A percentile compares a stretch with the other conserved stretches of the same genome.
Evolutionary conservation across 1,140 invertebrate genomes (phyloP).

Genomic region (Apis dorsata): DNA sequence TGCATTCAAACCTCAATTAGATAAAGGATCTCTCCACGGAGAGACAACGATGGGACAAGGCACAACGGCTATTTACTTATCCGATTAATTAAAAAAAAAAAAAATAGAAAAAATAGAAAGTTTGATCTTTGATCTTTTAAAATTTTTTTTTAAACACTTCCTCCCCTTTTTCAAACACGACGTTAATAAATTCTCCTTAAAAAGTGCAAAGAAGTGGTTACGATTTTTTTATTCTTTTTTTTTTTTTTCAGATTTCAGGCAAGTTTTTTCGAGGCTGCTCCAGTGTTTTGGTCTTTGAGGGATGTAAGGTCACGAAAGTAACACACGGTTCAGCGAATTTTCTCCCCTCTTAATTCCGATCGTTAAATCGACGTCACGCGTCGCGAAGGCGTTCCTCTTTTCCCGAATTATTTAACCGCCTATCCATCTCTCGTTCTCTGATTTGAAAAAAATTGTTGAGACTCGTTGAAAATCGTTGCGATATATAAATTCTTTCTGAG

Average conservation of each 20-base stretch:
- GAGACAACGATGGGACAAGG: slow-evolving; percentile 11
- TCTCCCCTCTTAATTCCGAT: slow-evolving; percentile 41
- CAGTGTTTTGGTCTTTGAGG: background rate
- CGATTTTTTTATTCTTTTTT: background rate
- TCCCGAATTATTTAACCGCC: background rate
- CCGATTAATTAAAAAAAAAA: background rate
- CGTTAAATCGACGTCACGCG: slow-evolving; percentile 36
- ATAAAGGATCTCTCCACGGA: slow-evolving; percentile 13
- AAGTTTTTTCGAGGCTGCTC: too few species aligned
- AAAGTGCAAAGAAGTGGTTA: too few species aligned
- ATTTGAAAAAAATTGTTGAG: too few species aligned
- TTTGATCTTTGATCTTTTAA: background rate
- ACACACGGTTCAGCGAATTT: background rate
- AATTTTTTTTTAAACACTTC: too few species aligned
- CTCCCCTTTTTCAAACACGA: too few species aligned
- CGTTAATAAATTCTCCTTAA: too few species aligned
- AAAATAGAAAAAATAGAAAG: background rate
- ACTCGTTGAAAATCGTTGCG: too few species aligned
- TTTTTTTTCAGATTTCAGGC: background rate
- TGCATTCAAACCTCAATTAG: slow-evolving; percentile 32
- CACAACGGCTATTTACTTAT: too few species aligned
- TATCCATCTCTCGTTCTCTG: background rate
- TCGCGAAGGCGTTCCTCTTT: slow-evolving; percentile 2
- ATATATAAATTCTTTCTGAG: too few species aligned
- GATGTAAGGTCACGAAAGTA: slow-evolving; percentile 4